Conservation (phyloP, 2,113 vertebrate species). For the Strigops habroptila region DNA sequence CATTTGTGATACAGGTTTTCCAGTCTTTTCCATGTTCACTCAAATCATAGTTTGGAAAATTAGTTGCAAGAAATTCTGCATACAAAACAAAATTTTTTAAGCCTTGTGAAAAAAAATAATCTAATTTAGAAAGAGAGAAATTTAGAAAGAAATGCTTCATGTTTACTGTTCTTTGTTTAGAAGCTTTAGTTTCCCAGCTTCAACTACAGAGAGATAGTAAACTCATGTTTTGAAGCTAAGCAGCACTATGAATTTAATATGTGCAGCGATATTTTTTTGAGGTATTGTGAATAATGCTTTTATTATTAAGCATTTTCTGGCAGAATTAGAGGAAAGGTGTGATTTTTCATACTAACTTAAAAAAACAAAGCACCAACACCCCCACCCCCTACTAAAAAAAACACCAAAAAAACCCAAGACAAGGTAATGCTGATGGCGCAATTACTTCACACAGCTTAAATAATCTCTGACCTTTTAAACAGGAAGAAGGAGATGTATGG, state of each 20-base stretch:
- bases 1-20: constrained; percentile 71
- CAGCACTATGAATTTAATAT: not conserved
- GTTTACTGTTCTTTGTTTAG: not conserved
- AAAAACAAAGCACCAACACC: not conserved
- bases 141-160: not conserved
- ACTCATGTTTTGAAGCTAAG: not conserved
- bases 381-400: not conserved
- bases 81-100: not conserved
- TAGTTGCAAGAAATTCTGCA: constrained; percentile 74
- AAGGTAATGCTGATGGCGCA: not conserved
- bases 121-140: not conserved
- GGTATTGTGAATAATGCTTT: not conserved
- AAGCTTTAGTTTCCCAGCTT: not conserved
- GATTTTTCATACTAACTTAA: not conserved
- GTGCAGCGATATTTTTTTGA: not conserved
- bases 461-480: not conserved
- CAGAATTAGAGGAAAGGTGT: not conserved
- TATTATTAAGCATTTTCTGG: not conserved
- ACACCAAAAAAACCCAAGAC: not conserved
- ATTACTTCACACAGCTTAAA: not conserved
- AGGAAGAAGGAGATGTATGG: not conserved
- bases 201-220: not conserved
- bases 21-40: constrained; percentile 76
- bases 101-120: not conserved
- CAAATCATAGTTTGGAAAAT: constrained; percentile 75